Percentiles rank a stretch among this genome's conserved stretches.
Conservation (phyloP, 1,140 invertebrate genomes). For the Ptiloglossa arizonensis region DNA sequence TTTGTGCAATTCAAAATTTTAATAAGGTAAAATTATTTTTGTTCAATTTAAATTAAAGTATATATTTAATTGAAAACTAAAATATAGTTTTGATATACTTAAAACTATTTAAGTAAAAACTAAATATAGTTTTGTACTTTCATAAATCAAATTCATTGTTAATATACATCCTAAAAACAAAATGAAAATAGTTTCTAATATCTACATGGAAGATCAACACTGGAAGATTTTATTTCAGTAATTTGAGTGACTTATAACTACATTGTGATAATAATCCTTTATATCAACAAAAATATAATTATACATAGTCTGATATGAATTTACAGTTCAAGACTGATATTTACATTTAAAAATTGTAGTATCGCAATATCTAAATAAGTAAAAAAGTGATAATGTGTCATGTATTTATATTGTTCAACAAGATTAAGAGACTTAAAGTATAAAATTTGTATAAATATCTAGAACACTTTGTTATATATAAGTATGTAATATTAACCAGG, state of each 20-base stretch:
- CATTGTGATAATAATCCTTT: not conserved
- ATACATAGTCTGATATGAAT: not conserved
- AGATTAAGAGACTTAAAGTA: conserved; percentile 4
- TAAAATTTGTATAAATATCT: not conserved
- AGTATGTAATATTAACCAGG: conserved; percentile 7
- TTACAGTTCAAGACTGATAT: conserved; percentile 14
- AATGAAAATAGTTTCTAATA: not conserved
- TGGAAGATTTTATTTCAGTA: conserved; percentile 23
- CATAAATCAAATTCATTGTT: not conserved
- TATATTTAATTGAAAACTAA: not conserved
- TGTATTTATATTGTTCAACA: conserved; percentile 8
- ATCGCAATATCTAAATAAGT: not conserved
- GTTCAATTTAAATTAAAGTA: too few relatives aligned
- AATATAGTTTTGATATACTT: too few relatives aligned
- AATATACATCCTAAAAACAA: not conserved
- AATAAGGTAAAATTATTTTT: not conserved
- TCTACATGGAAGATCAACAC: conserved; percentile 29
- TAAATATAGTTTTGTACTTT: not conserved
- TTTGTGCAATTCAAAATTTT: not conserved
- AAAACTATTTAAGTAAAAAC: too few relatives aligned
- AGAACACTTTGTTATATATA: not conserved
- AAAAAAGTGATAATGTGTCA: conserved; percentile 6
- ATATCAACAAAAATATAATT: not conserved
- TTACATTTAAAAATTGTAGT: not conserved
- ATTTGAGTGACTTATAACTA: not conserved